Evolutionary conservation across 2,888 invertebrate species (phyloP), one percentile per base, ranked within the genome.

Genomic region (Drosophila dives): DNA sequence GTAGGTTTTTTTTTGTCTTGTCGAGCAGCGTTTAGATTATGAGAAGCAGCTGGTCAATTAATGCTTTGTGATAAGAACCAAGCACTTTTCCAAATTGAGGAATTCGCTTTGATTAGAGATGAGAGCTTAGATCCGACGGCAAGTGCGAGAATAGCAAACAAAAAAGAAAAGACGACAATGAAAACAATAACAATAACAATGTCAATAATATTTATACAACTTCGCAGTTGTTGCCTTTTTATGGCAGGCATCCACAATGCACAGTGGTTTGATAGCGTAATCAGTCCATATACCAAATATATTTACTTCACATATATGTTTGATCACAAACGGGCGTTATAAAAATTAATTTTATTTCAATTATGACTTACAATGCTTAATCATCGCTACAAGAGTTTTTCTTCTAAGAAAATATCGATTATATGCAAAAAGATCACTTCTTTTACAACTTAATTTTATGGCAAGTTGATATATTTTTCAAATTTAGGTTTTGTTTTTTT

Each of bases 71-170:
- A 73, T 75, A 70, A 62, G 64, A 66, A 45, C 64, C 32, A 4
- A 34, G 56, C 64, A 75, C 74, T 80, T 81, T 83, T 84, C 83
- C 83, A 73, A 75, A 76, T 75, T 81, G 72, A 64, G 70, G 75
- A 81, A 83, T 89, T 83, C 66, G 74, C 63, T 66, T 81, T 86
- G 87, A 86, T 86, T 85, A 72, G 26, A 56, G 51, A 48, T 61
- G 50, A 59, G 55, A 55, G 65, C 32, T 8, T 5, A 58, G 49
- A 26, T 33, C 38, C 29, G 38, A 40, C 26, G 50, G 38, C 50
- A 58, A 67, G 17, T 45, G 32, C 45, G 33, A 63, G 49, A 54
- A 58, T 53, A 58, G 49, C 38, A 72, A 54, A 53, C 42, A 50
- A 33, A 54, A 63, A 11, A 12, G 3, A 42, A 20, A n/a, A 6